These are phyloP conservation scores for Seriola aureovittata DNA, from an alignment of 2,113 vertebrate genomes.

Conservation along the genomic window DNA sequence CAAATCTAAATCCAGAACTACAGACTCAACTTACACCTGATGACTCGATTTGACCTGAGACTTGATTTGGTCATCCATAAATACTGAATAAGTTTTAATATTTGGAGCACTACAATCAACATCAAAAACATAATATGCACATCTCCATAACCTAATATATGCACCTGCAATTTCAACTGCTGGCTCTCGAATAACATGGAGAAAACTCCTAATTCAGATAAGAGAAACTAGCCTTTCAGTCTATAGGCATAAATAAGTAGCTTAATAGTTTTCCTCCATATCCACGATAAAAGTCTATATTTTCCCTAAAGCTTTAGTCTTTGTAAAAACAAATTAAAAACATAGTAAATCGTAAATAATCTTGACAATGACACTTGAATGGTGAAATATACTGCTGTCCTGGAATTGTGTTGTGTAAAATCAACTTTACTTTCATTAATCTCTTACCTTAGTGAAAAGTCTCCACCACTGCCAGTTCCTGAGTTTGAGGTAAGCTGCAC, in stretches of 20 bases:
- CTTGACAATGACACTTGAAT: background rate
- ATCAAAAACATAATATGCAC: too few species aligned
- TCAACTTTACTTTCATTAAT: background rate
- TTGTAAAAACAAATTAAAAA: too few species aligned
- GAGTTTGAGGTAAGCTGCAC: conserved; percentile 97
- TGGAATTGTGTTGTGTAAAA: background rate
- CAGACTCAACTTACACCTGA: background rate
- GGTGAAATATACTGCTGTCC: background rate
- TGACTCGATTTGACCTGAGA: background rate
- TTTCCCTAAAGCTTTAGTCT: too few species aligned
- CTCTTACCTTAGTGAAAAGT: conserved; percentile 95
- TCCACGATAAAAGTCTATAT: too few species aligned
- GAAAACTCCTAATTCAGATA: too few species aligned
- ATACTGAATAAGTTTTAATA: background rate
- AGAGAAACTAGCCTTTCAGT: background rate
- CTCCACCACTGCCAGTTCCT: conserved; percentile 99
- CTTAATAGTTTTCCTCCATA: background rate
- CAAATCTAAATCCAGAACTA: background rate
- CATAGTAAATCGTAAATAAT: too few species aligned
- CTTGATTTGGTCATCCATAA: background rate
- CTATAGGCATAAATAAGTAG: background rate
- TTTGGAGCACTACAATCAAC: too few species aligned
- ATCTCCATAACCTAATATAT: too few species aligned
- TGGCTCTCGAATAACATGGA: too few species aligned
- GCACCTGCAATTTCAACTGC: too few species aligned